Conservation (phyloP, 2,797 vertebrate species). For the Enteromius paludinosus region DNA sequence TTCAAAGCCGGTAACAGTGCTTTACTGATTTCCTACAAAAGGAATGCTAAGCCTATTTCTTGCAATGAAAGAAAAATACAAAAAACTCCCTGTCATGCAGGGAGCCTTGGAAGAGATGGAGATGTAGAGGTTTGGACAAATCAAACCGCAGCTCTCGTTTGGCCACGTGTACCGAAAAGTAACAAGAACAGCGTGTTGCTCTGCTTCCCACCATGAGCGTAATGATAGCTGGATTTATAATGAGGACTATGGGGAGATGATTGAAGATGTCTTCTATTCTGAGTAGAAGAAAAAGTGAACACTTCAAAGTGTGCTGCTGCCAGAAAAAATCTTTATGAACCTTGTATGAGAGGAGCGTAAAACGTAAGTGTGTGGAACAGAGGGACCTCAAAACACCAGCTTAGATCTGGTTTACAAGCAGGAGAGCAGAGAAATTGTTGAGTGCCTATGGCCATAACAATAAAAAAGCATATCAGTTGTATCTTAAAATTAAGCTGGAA, state of each 20-base stretch:
- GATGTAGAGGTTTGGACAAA: constrained; percentile 46
- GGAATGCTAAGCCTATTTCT: constrained; percentile 55
- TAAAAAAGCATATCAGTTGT: neutral
- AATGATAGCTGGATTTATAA: constrained; percentile 53
- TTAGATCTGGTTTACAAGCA: neutral
- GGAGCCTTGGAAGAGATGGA: constrained; percentile 40
- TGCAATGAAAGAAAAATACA: constrained; percentile 45
- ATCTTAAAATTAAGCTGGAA: neutral
- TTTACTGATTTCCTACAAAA: constrained; percentile 51
- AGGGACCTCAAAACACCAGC: neutral
- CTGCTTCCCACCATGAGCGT: constrained; percentile 26
- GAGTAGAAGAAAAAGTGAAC: constrained; percentile 45
- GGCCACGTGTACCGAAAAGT: constrained; percentile 38
- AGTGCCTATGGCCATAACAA: neutral
- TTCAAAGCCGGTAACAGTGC: constrained; percentile 23
- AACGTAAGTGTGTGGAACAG: constrained; percentile 18
- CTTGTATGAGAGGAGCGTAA: constrained; percentile 12
- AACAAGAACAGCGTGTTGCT: constrained; percentile 47
- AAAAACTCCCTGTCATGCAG: constrained; percentile 24
- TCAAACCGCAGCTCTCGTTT: constrained; percentile 47
- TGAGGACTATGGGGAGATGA: constrained; percentile 41
- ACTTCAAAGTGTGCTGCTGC: constrained; percentile 46
- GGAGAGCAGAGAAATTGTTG: neutral
- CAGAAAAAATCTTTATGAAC: constrained; percentile 38
- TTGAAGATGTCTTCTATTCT: constrained; percentile 42